Evolutionary conservation across 2,888 invertebrate species (phyloP).

Genomic region (Herminia tarsipennalis): DNA sequence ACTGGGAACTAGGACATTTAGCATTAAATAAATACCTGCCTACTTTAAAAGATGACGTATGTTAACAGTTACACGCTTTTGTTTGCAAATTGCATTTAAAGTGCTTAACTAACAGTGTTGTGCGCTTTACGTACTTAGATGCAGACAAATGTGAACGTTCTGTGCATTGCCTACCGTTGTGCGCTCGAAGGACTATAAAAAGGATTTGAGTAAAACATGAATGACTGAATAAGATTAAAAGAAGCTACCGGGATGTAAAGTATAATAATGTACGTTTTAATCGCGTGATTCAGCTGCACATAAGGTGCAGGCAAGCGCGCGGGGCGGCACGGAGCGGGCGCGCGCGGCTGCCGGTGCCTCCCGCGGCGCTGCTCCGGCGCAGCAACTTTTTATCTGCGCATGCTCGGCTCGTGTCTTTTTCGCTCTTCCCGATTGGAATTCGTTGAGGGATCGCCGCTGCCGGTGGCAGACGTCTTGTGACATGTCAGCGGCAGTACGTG

Average conservation of each 20-base stretch:
- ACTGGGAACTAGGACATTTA: slow-evolving; percentile 75
- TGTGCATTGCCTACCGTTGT: slow-evolving; percentile 21
- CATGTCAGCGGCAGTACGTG: slow-evolving; percentile 80
- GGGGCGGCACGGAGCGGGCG: slow-evolving; percentile 42
- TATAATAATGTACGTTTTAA: slow-evolving; percentile 61
- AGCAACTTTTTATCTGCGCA: slow-evolving; percentile 77
- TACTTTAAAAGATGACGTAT: slow-evolving; percentile 40
- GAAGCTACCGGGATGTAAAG: slow-evolving; percentile 46
- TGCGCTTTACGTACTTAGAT: slow-evolving; percentile 14
- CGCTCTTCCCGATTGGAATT: slow-evolving; percentile 84
- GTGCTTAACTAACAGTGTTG: slow-evolving; percentile 16
- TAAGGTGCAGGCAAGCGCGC: slow-evolving; percentile 45
- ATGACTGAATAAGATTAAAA: slow-evolving; percentile 56
- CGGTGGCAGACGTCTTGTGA: slow-evolving; percentile 85
- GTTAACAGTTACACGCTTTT: slow-evolving; percentile 27
- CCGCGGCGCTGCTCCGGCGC: slow-evolving; percentile 71
- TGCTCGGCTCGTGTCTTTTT: slow-evolving; percentile 85
- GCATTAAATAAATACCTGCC: slow-evolving; percentile 49
- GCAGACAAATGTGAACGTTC: slow-evolving; percentile 17
- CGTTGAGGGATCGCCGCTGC: slow-evolving; percentile 82
- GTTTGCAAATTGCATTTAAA: slow-evolving; percentile 34
- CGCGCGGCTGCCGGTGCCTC: slow-evolving; percentile 63
- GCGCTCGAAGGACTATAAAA: slow-evolving; percentile 27
- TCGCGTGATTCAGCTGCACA: slow-evolving; percentile 63
- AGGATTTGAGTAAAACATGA: slow-evolving; percentile 48